Evolutionary conservation across 35 echinoderm and acorn worm species (phyloP).

Genomic region (Holothuria glaberrima): DNA sequence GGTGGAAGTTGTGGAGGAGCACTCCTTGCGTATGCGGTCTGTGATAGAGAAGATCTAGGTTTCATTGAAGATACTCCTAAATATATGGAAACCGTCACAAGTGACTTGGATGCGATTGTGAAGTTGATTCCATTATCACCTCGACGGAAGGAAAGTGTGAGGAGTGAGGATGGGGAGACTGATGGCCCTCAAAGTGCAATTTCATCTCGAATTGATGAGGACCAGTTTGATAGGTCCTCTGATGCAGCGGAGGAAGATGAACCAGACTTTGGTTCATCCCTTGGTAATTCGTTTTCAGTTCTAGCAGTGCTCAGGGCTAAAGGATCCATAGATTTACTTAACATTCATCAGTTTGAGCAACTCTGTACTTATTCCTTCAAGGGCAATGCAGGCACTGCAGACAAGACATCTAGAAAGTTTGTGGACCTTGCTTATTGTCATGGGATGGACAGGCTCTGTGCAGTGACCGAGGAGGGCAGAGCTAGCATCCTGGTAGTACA

Average conservation of each 20-base stretch:
- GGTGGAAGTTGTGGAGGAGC: background rate
- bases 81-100: background rate
- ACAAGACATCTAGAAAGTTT: background rate
- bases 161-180: slow-evolving; percentile 37
- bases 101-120: background rate
- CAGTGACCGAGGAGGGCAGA: slow-evolving; percentile 11
- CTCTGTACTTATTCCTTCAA: background rate
- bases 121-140: slow-evolving; percentile 34
- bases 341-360: slow-evolving; percentile 19
- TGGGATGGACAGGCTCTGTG: slow-evolving; percentile 51
- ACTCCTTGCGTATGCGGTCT: slow-evolving; percentile 6
- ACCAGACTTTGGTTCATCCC: slow-evolving; percentile 43
- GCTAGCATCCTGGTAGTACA: slow-evolving; percentile 43
- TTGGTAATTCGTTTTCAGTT: background rate
- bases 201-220: slow-evolving; percentile 50
- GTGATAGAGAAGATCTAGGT: background rate
- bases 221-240: slow-evolving; percentile 44
- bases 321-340: slow-evolving; percentile 28
- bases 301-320: slow-evolving; percentile 20
- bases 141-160: slow-evolving; percentile 19
- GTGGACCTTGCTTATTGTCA: slow-evolving; percentile 26
- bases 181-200: slow-evolving; percentile 49
- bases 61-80: slow-evolving; percentile 8
- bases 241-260: slow-evolving; percentile 58
- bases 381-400: background rate